Evolutionary conservation across 2,113 vertebrate species (phyloP), one percentile per base, ranked within the genome.

Genomic region (Toxotes jaculatrix): DNA sequence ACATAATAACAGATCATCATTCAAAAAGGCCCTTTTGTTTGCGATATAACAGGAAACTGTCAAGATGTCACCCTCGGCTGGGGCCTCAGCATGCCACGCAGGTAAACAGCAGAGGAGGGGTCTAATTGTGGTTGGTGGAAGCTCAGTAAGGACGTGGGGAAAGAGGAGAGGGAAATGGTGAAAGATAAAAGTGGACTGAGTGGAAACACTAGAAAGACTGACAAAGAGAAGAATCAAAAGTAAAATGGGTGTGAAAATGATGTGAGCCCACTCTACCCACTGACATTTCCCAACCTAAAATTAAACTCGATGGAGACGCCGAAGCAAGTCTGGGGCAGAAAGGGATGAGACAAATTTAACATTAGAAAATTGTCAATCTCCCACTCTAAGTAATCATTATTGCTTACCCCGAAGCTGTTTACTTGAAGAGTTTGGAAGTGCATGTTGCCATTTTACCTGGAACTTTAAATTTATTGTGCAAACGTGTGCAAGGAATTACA

Each of bases 1-100:
- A 94, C 97, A 98, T 98, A 97, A 98, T 97, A 97, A 97, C 97
- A 94, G 96, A 84, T 91, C 87, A 92, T 98, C 97, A 97, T 96
- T 96, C 96, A 96, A 76, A 90, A 95, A 96, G 74, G 59, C 95
- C 49, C 95, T 96, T 97, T 97, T 97, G 97, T 97, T 97, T 96
- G 96, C 93, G 90, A 94, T 94, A 93, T 94, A 96, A 96, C 95
- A 96, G 95, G 95, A 97, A 97, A 96, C 96, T 96, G 96, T 97
- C 95, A 96, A 96, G 96, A 97, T 96, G 96, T 97, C 96, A 96
- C 96, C 95, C 96, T 96, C 93, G 19, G 95, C 96, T 90, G 93
- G 93, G 95, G 96, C 95, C 95, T 55, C 59, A 27, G 95, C 94
- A 93, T 94, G 93, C 56, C 95, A 93, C 60, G 3, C 23, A 32